Evolutionary conservation across 2,113 vertebrate species (phyloP), one percentile per base, ranked within the genome.

Genomic region (Hyperoodon ampullatus): DNA sequence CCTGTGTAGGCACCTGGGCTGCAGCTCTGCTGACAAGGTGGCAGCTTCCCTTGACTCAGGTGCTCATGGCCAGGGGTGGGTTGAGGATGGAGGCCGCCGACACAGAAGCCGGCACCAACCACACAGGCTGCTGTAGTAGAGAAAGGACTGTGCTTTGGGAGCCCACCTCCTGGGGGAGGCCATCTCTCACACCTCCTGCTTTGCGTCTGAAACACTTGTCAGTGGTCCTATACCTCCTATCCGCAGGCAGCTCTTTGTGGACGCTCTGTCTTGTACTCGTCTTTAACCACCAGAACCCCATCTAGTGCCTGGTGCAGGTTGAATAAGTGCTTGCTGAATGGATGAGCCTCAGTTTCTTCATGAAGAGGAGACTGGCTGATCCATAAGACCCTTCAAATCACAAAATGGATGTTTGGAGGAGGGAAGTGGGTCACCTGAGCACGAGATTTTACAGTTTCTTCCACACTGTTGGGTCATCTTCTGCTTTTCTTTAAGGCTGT

Each of bases 401-500:
- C 42, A 28, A 14, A 65, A 1, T 0, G 14, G n/a, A 14, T 18
- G 58, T 23, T 68, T 35, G 24, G 44, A 88, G 28, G 71, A 87
- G 60, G 63, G 65, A 65, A 2, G 3, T 33, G 26, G 65, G 7
- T 19, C 18, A 2, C 26, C 5, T 3, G 19, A 85, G 15, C 11
- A 1, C 61, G 53, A 53, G 6, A 2, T 24, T 35, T 63, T 3
- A 30, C 1, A 0, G 7, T 7, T 3, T 39, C 35, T 35, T 23
- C 21, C 50, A 0, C 8, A 5, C 12, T 23, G 23, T 44, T 72
- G 24, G 44, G 14, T 68, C 1, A 9, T 24, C 11, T 1, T 86
- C 61, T 53, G 50, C 61, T 83, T 92, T 68, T 85, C 66, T 60
- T 55, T 0, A 86, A 99, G 99, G 96, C 98, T 74, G 95, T 98